These are phyloP conservation scores for Ephialtes manifestator DNA, from an alignment of 2,888 invertebrate species.

Conservation along the genomic window DNA sequence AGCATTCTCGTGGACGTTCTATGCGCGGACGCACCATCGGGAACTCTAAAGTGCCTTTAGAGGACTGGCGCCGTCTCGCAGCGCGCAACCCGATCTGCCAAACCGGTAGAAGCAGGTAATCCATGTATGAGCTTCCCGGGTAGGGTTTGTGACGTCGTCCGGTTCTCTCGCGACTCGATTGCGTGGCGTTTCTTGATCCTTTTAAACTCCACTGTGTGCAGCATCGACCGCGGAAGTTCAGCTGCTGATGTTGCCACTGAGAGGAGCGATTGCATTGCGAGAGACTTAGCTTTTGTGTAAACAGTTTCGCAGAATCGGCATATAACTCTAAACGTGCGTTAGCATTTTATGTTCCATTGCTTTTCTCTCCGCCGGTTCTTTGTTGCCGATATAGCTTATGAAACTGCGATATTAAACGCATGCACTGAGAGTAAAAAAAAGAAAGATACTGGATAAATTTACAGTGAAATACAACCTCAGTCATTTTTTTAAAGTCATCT, in stretches of 20 bases:
- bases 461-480: no score
- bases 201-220: slow-evolving; percentile 45
- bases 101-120: slow-evolving; percentile 70
- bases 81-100: slow-evolving; percentile 56
- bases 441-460: no score
- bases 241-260: neutral
- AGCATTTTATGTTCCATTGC: neutral
- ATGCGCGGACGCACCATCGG: slow-evolving; percentile 43
- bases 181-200: slow-evolving; percentile 55
- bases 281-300: slow-evolving; percentile 2
- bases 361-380: neutral
- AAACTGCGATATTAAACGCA: neutral
- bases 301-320: slow-evolving; percentile 18
- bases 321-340: neutral
- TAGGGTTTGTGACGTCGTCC: slow-evolving; percentile 60
- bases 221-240: slow-evolving; percentile 14
- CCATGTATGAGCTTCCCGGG: slow-evolving; percentile 66
- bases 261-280: neutral
- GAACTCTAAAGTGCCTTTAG: slow-evolving; percentile 60
- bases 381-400: neutral
- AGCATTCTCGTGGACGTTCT: neutral
- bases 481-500: no score
- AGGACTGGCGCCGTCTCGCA: slow-evolving; percentile 69
- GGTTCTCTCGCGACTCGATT: slow-evolving; percentile 54
- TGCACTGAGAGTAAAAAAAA: no score